Conservation (phyloP, 2,113 vertebrate genomes). For the Eulemur macaco region DNA sequence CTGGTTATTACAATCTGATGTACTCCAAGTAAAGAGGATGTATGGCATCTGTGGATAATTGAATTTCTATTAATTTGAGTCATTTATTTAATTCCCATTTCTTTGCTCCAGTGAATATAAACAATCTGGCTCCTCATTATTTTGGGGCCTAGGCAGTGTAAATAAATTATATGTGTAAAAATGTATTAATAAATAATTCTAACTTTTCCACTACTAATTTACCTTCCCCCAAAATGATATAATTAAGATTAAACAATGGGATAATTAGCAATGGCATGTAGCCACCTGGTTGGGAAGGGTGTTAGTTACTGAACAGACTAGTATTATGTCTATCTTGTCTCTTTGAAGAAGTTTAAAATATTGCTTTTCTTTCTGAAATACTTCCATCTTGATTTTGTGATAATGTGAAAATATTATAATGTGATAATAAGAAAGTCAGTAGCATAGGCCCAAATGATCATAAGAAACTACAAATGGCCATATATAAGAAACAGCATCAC, state of each 20-base stretch:
- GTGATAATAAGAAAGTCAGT: neutral
- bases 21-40: slow-evolving; percentile 25
- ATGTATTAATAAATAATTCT: slow-evolving; percentile 52
- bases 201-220: slow-evolving; percentile 43
- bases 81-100: slow-evolving; percentile 51
- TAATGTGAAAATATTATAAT: neutral
- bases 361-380: neutral
- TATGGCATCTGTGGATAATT: slow-evolving; percentile 36
- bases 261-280: slow-evolving; percentile 52
- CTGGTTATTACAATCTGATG: slow-evolving; percentile 27
- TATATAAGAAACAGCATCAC: neutral
- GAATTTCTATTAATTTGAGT: slow-evolving; percentile 51
- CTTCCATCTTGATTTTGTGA: neutral
- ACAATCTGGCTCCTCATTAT: slow-evolving; percentile 16
- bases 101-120: slow-evolving; percentile 42
- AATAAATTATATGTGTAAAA: slow-evolving; percentile 29
- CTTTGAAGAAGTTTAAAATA: slow-evolving; percentile 31
- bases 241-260: slow-evolving; percentile 45
- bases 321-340: slow-evolving; percentile 15
- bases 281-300: neutral
- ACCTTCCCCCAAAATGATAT: neutral
- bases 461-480: neutral
- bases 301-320: slow-evolving; percentile 25
- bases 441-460: neutral
- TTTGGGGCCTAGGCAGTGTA: neutral